Percentiles rank a stretch among this genome's conserved stretches.
Conservation (phyloP, 2,888 invertebrate genomes). For the Keiferia lycopersicella region DNA sequence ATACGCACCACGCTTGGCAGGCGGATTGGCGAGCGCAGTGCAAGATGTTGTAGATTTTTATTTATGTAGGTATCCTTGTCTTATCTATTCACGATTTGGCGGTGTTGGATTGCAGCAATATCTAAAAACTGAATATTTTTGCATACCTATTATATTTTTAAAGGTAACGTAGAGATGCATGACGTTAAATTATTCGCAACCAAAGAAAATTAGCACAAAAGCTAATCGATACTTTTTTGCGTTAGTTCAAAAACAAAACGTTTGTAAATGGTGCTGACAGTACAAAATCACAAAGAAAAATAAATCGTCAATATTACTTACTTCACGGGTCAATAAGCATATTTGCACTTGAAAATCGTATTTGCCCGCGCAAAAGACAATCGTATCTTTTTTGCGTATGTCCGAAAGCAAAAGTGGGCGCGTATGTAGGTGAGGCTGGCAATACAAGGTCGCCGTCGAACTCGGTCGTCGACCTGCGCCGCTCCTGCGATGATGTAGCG, state of each 20-base stretch:
- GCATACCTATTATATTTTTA: too few relatives aligned
- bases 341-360: neutral
- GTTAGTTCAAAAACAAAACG: neutral
- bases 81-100: too few relatives aligned
- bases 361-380: conserved; percentile 26
- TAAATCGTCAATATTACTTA: too few relatives aligned
- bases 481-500: conserved; percentile 15
- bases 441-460: conserved; percentile 78
- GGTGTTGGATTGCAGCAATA: too few relatives aligned
- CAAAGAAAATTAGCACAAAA: neutral
- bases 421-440: conserved; percentile 77
- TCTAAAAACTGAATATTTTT: too few relatives aligned
- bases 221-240: neutral
- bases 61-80: too few relatives aligned
- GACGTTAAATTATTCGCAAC: too few relatives aligned
- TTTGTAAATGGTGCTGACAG: neutral
- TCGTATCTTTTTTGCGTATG: conserved; percentile 69
- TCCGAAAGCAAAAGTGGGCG: conserved; percentile 78
- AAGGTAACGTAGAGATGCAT: too few relatives aligned
- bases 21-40: too few relatives aligned
- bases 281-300: too few relatives aligned
- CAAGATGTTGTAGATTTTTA: too few relatives aligned
- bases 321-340: neutral
- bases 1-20: too few relatives aligned
- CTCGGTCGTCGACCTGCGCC: conserved; percentile 74